phyloP scores from a whole-genome alignment of 2,888 invertebrate species.

The Thereva nobilitata region DNA sequence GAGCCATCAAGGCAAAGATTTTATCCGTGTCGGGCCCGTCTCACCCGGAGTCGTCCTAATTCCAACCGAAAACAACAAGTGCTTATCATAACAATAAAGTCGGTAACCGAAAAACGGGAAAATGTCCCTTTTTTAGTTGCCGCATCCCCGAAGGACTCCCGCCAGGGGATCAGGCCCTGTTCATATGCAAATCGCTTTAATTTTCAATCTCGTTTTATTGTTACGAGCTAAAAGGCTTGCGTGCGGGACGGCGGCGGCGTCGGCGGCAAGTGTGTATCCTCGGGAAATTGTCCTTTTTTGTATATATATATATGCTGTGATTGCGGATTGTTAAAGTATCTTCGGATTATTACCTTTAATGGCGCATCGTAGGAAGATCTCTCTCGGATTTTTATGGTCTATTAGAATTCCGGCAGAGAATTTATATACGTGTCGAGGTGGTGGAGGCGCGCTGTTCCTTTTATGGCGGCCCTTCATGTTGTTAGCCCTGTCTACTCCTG shows the following conservation, averaged over 20 bases:
- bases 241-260: constrained; percentile 7
- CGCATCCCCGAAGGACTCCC: neutral
- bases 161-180: neutral
- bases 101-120: constrained; percentile 11
- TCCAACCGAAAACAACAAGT: constrained; percentile 20
- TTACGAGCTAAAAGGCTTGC: constrained; percentile 13
- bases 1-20: too few species aligned
- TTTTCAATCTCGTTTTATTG: constrained; percentile 28
- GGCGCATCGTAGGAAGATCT: too few species aligned
- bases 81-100: constrained; percentile 25
- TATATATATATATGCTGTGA: too few species aligned
- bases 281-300: constrained; percentile 6
- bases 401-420: too few species aligned
- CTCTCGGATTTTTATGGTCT: too few species aligned
- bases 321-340: too few species aligned
- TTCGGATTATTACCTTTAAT: too few species aligned
- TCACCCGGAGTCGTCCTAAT: neutral
- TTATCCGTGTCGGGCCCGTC: too few species aligned
- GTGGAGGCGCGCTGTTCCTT: too few species aligned
- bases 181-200: constrained; percentile 32
- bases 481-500: too few species aligned
- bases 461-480: too few species aligned
- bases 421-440: too few species aligned
- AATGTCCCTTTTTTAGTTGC: constrained; percentile 6
- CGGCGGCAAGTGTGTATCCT: constrained; percentile 2